These are phyloP conservation scores for Falcunculus frontatus DNA, from an alignment of 2,113 vertebrate genomes.

Conservation along the genomic window DNA sequence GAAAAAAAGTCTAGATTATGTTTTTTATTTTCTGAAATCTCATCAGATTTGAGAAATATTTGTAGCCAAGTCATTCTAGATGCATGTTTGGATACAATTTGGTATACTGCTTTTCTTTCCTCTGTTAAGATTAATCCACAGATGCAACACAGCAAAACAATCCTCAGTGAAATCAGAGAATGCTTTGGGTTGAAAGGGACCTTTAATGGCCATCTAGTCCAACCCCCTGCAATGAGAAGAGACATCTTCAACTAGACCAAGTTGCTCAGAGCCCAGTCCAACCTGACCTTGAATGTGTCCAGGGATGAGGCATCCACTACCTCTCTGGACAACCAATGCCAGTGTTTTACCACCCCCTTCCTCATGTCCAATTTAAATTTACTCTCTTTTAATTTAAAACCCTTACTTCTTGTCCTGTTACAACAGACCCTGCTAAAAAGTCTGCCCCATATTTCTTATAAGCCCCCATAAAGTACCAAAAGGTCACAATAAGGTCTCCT, in stretches of 20 bases:
- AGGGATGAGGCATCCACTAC: neutral
- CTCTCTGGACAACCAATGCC: neutral
- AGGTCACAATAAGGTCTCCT: fast-evolving
- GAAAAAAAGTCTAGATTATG: neutral
- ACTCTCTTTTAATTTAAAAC: neutral
- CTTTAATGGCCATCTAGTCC: neutral
- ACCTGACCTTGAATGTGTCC: neutral
- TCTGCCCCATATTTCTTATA: neutral
- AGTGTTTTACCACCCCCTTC: neutral
- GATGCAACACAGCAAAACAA: neutral
- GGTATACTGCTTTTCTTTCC: neutral
- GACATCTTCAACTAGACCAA: neutral
- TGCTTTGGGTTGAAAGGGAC: neutral
- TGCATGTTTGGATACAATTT: neutral
- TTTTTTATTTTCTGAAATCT: neutral
- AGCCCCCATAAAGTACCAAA: fast-evolving
- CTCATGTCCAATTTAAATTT: neutral
- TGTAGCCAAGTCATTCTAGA: neutral
- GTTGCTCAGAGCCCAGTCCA: neutral
- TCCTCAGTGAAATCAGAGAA: neutral
- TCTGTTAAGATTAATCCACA: neutral
- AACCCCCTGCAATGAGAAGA: fast-evolving
- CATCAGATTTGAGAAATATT: neutral
- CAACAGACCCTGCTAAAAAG: neutral
- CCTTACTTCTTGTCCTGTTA: neutral